Conservation (phyloP, 2,113 vertebrate genomes). For the Lynx canadensis region DNA sequence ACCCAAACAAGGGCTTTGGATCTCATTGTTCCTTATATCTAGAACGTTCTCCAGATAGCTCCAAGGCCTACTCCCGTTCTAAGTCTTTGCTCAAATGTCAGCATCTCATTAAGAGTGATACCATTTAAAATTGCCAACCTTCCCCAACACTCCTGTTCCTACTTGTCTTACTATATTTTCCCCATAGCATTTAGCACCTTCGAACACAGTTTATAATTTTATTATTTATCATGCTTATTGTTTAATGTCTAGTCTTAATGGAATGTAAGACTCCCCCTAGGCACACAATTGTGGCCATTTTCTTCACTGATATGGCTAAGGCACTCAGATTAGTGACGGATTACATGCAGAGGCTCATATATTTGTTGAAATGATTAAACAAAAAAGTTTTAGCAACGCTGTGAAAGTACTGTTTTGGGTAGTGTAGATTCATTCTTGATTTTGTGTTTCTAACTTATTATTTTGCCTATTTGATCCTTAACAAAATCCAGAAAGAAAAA, state of each 20-base stretch:
- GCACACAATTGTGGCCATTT: not conserved
- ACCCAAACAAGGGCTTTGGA: not conserved
- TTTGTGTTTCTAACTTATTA: constrained; percentile 12
- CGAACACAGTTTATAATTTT: not conserved
- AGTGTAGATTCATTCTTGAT: not conserved
- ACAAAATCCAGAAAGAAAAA: not conserved
- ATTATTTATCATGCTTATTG: not conserved
- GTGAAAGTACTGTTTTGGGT: not conserved
- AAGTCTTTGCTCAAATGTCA: not conserved
- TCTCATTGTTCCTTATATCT: not conserved
- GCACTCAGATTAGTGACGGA: not conserved
- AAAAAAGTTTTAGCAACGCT: not conserved
- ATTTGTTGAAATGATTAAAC: not conserved
- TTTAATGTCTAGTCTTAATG: not conserved
- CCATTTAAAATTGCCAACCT: not conserved
- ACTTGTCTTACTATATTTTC: not conserved
- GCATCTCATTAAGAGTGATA: not conserved
- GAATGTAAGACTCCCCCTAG: not conserved
- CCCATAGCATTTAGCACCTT: not conserved
- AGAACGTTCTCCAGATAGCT: not conserved
- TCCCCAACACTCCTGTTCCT: not conserved
- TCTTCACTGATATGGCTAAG: not conserved
- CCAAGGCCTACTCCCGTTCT: not conserved
- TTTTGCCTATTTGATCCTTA: not conserved
- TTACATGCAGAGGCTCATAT: not conserved